Conservation (phyloP, 1,140 invertebrate species). For the Bombus pascuorum region DNA sequence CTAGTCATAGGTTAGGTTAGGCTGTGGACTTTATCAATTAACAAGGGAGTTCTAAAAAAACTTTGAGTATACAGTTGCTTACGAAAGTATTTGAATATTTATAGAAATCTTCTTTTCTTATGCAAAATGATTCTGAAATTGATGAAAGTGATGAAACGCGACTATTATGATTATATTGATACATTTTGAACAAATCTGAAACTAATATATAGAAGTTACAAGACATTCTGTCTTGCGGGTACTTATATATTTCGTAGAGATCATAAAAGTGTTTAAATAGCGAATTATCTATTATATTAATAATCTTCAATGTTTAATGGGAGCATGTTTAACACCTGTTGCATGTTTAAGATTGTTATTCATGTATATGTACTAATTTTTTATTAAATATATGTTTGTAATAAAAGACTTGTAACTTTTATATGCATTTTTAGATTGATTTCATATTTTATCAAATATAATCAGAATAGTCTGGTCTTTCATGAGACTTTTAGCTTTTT, state of each 20-base stretch:
- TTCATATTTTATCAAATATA: not conserved
- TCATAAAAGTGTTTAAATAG: not conserved
- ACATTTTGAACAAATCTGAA: not conserved
- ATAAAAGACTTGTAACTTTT: not conserved
- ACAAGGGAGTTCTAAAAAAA: no score
- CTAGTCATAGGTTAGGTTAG: not conserved
- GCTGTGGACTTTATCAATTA: not conserved
- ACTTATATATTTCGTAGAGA: not conserved
- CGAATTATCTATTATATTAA: not conserved
- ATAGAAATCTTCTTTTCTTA: not conserved
- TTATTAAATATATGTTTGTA: not conserved
- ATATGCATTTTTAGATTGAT: not conserved
- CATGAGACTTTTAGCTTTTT: no score
- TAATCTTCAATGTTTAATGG: no score
- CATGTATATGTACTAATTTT: no score
- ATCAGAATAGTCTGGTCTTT: not conserved
- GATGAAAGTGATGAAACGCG: not conserved
- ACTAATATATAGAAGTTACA: not conserved
- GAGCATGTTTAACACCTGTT: no score
- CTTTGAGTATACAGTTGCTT: not conserved
- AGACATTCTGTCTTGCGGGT: not conserved
- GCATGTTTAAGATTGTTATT: no score
- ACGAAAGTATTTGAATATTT: not conserved
- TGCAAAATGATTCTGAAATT: not conserved
- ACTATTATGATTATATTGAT: not conserved